These are phyloP conservation scores for Trochalopteron elliotii DNA, from an alignment of 2,113 vertebrate species.

Conservation along the genomic window DNA sequence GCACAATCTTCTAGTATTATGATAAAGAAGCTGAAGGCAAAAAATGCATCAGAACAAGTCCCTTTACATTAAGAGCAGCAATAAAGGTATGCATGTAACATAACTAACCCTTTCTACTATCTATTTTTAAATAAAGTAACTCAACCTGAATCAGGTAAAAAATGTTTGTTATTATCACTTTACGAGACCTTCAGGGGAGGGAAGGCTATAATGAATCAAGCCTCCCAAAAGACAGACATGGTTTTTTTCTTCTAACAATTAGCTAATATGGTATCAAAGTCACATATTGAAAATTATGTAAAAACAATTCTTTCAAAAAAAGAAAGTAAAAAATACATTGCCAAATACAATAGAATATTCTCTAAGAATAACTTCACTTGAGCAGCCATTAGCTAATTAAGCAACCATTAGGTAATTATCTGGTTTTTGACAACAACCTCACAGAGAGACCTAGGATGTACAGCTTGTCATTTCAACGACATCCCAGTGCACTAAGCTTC, in stretches of 20 bases:
- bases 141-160: neutral
- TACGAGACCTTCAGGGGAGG: neutral
- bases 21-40: slow-evolving; percentile 73
- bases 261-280: neutral
- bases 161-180: neutral
- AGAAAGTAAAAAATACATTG: neutral
- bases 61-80: neutral
- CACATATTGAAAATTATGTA: neutral
- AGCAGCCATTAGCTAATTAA: neutral
- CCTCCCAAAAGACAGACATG: rapidly evolving
- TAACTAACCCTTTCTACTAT: neutral
- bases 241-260: neutral
- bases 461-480: neutral
- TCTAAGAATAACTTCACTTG: neutral
- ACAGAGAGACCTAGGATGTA: neutral
- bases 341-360: neutral
- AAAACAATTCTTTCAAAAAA: neutral
- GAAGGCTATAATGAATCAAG: neutral
- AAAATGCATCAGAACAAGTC: slow-evolving; percentile 39
- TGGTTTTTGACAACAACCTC: neutral
- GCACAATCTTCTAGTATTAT: slow-evolving; percentile 71
- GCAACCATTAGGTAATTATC: neutral
- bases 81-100: neutral
- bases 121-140: neutral
- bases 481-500: neutral